Percentiles rank a stretch among this genome's conserved stretches.
phyloP scores from a whole-genome alignment of 1,140 invertebrate species.

The Solenopsis invicta region DNA sequence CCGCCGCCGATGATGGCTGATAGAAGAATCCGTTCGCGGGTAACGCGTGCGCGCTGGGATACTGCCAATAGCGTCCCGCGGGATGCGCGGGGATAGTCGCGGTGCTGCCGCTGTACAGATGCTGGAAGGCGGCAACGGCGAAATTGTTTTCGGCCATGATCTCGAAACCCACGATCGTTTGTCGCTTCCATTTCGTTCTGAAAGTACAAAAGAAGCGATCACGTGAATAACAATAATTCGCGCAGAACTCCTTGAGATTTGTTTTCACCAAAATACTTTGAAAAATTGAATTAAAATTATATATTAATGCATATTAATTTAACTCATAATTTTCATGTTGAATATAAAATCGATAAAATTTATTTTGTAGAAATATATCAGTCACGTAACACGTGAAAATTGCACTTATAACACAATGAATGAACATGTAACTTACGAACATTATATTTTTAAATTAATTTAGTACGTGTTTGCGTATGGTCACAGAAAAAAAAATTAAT shows the following conservation, averaged over 20 bases:
- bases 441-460: too few species aligned
- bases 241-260: background rate
- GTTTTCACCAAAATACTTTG: background rate
- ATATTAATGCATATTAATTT: background rate
- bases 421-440: background rate
- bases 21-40: slow-evolving; percentile 93
- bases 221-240: background rate
- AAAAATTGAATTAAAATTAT: background rate
- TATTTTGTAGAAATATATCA: background rate
- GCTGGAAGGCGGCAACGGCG: slow-evolving; percentile 98
- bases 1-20: slow-evolving; percentile 90
- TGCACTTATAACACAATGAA: background rate
- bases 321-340: background rate
- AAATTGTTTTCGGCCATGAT: slow-evolving; percentile 98
- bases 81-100: slow-evolving; percentile 86
- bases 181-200: slow-evolving; percentile 99
- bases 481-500: too few species aligned
- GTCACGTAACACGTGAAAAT: background rate
- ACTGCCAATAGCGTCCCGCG: slow-evolving; percentile 89
- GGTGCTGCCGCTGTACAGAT: slow-evolving; percentile 91
- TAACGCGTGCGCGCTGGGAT: slow-evolving; percentile 88
- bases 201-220: slow-evolving; percentile 82
- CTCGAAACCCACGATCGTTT: slow-evolving; percentile 98
- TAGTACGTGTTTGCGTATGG: too few species aligned
- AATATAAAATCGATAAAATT: background rate